Percentiles rank a stretch among this genome's conserved stretches.
Conservation (phyloP, 2,113 vertebrate genomes). For the Grantiella picta region DNA sequence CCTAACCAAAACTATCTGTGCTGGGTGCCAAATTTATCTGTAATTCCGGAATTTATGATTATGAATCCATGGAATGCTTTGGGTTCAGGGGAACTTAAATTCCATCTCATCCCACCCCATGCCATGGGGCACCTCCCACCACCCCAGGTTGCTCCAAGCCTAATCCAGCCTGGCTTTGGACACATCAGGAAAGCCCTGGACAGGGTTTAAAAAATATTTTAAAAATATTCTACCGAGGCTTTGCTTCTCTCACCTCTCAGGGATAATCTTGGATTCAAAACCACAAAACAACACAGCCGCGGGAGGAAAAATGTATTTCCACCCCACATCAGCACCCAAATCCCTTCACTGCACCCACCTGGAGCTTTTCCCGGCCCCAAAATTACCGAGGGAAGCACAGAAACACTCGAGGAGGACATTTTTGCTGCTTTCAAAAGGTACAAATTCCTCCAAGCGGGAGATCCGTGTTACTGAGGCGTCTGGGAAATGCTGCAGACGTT, state of each 20-base stretch:
- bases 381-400: neutral
- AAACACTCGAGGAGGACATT: neutral
- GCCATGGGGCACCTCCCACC: neutral
- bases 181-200: neutral
- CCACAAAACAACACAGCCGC: rapidly evolving
- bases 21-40: neutral
- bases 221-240: neutral
- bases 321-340: neutral
- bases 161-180: neutral
- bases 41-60: neutral
- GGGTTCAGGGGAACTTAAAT: neutral
- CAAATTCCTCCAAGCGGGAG: neutral
- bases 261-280: neutral
- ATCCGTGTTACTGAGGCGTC: neutral
- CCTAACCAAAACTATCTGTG: neutral
- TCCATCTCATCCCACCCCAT: neutral
- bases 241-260: neutral
- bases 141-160: neutral
- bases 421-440: neutral
- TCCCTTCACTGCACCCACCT: rapidly evolving
- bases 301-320: rapidly evolving
- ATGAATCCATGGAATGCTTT: neutral
- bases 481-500: neutral
- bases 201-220: neutral
- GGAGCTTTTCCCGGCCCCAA: neutral